These are phyloP conservation scores for Callorhinus ursinus DNA, from an alignment of 2,113 vertebrate genomes.

Conservation along the genomic window DNA sequence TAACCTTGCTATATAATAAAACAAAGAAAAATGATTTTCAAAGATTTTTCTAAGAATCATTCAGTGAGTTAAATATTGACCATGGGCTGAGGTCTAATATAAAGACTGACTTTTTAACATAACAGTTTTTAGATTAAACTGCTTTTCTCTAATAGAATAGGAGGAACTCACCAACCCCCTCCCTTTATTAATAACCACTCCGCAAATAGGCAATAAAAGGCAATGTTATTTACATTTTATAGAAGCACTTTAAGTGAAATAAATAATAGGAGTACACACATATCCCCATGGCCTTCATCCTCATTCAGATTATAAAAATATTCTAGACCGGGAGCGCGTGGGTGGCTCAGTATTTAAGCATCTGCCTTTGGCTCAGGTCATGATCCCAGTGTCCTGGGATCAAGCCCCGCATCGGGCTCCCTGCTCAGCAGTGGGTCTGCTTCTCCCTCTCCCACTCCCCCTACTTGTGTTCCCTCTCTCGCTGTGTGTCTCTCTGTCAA, in stretches of 20 bases:
- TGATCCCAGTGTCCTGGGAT: too few relatives aligned
- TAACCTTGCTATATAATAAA: conserved; percentile 12
- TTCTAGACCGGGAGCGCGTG: background rate
- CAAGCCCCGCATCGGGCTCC: too few relatives aligned
- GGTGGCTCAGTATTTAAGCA: too few relatives aligned
- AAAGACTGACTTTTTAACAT: background rate
- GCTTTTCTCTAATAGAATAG: background rate
- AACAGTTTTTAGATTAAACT: background rate
- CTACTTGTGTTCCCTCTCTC: too few relatives aligned
- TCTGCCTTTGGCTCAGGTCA: too few relatives aligned
- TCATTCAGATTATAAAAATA: conserved; percentile 6
- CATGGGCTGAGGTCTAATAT: background rate
- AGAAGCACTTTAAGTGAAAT: background rate
- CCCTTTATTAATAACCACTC: background rate
- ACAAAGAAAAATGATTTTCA: background rate
- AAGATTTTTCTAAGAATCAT: conserved; percentile 15
- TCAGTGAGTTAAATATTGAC: conserved; percentile 10
- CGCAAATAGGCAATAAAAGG: background rate
- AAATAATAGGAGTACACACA: background rate
- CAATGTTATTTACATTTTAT: background rate
- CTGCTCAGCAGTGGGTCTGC: too few relatives aligned
- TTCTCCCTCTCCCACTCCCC: too few relatives aligned
- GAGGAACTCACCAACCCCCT: background rate
- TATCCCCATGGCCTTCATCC: background rate
- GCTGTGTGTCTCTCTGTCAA: too few relatives aligned